phyloP scores from a whole-genome alignment of 2,797 vertebrate species.

The Lutjanus campechanus region DNA sequence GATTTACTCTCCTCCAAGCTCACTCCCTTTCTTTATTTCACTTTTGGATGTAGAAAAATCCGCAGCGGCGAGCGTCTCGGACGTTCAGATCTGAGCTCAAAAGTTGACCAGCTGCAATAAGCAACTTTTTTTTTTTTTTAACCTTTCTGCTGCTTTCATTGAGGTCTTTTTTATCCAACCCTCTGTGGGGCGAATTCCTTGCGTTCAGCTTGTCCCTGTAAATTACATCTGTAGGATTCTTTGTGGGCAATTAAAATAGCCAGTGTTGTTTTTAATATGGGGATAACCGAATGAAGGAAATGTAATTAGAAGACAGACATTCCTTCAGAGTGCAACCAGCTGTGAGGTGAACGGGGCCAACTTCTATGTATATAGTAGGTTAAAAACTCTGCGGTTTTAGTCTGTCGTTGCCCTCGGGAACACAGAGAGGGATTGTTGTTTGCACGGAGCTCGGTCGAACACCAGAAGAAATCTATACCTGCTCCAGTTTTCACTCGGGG shows the following conservation, averaged over 20 bases:
- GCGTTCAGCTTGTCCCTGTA: slow-evolving; percentile 56
- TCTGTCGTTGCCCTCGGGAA: slow-evolving; percentile 20
- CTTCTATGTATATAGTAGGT: slow-evolving; percentile 38
- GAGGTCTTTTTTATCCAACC: slow-evolving; percentile 36
- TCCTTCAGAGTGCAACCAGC: slow-evolving; percentile 64
- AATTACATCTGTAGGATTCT: slow-evolving; percentile 64
- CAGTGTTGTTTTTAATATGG: slow-evolving; percentile 54
- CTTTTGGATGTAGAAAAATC: not conserved
- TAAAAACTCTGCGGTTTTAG: slow-evolving; percentile 30
- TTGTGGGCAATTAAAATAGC: slow-evolving; percentile 64
- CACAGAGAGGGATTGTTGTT: slow-evolving; percentile 43
- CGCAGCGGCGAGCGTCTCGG: not conserved
- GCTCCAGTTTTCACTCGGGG: not conserved
- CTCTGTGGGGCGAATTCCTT: slow-evolving; percentile 61
- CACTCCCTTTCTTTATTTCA: rapidly evolving
- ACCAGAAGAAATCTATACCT: slow-evolving; percentile 4
- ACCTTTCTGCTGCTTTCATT: slow-evolving; percentile 11
- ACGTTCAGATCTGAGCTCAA: not conserved
- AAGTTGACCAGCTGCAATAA: not conserved
- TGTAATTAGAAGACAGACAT: slow-evolving; percentile 74
- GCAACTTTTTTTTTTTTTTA: not conserved
- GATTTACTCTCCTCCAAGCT: not conserved
- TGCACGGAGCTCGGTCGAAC: slow-evolving; percentile 11
- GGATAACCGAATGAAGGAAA: slow-evolving; percentile 52
- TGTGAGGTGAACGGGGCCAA: slow-evolving; percentile 37